Percentiles rank a stretch among this genome's conserved stretches.
Conservation (phyloP, 2,888 invertebrate genomes). For the Drosophila cracens region DNA sequence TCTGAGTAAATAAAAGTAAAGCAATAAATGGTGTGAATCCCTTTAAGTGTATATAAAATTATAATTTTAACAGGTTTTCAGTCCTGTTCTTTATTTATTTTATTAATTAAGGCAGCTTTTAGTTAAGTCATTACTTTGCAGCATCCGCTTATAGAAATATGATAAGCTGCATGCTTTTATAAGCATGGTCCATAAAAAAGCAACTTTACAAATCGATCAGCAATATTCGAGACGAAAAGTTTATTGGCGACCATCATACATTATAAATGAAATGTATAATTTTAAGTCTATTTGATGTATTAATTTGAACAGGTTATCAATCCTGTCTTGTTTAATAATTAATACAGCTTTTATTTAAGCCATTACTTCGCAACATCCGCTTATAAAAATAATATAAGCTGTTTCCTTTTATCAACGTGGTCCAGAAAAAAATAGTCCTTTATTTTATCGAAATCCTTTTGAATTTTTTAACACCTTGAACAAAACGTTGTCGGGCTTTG, state of each 20-base stretch:
- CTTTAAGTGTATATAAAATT: neutral
- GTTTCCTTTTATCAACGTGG: constrained; percentile 9
- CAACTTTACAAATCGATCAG: neutral
- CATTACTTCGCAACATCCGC: constrained; percentile 16
- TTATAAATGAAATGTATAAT: constrained; percentile 1
- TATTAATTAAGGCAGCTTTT: neutral
- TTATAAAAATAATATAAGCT: constrained; percentile 22
- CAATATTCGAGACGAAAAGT: constrained; percentile 14
- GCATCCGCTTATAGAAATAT: constrained; percentile 14
- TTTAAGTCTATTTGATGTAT: neutral
- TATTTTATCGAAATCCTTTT: constrained; percentile 24
- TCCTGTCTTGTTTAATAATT: neutral
- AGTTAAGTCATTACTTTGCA: constrained; percentile 1
- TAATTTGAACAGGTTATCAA: constrained; percentile 1
- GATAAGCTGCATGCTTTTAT: constrained; percentile 13
- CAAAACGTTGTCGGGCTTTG: constrained; percentile 19
- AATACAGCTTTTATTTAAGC: constrained; percentile 9
- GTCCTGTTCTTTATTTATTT: neutral
- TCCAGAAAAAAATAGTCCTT: neutral
- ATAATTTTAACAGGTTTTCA: neutral
- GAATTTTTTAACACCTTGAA: constrained; percentile 34
- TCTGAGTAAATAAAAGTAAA: constrained; percentile 12
- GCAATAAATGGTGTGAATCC: neutral
- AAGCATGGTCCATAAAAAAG: neutral
- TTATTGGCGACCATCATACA: constrained; percentile 17